Base-by-base conservation (phyloP, 2,888 invertebrate genomes). In the Epistrophella euchroma region DNA sequence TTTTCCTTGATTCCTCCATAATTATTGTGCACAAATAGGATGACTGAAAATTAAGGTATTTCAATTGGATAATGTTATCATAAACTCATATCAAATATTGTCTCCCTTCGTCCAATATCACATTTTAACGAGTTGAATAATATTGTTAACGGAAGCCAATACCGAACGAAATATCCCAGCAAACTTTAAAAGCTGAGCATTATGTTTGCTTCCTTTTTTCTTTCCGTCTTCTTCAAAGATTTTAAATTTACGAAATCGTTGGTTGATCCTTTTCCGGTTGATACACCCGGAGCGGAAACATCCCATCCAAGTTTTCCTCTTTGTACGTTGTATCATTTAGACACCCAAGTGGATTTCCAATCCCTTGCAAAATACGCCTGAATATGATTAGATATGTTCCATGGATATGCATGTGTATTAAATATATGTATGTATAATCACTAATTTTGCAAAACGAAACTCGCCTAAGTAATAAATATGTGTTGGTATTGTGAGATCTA, bases 261-360 rank as follows among this genome's bases (percentile, higher is more conserved):
- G 77, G 82, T 86, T 86, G 86, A 86, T 86, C 86, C 77, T 77
- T 86, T 86, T 86, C 86, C 86, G 86, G 77, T 62, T 70, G 77
- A 85, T 79, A 86, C 81, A 86, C 77, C 86, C 86, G 68, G 73
- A 77, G 70, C 86, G 86, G 86, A 86, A 77, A 70, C 81, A 70
- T 73, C 77, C 64, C 76, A 81, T 73, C 62, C 76, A 81, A 77
- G 50, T 64, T 56, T 64, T 60, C 58, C 56, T 84, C 73, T 80
- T 58, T 80, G 50, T 76, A 68, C 50, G 66, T 71, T 81, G 76
- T 77, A 82, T 71, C 71, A 72, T 71, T 75, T 74, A 78, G 52
- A 75, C 71, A 74, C 52, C 55, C 62, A 82, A 77, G 77, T 68
- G 50, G 55, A 70, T 72, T 47, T 35, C 64, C 70, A 81, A 50